A percentile compares a stretch with the other conserved stretches of the same genome.
These are phyloP conservation scores for Drosophila acutilabella DNA, from an alignment of 2,888 invertebrate genomes.

Conservation along the genomic window DNA sequence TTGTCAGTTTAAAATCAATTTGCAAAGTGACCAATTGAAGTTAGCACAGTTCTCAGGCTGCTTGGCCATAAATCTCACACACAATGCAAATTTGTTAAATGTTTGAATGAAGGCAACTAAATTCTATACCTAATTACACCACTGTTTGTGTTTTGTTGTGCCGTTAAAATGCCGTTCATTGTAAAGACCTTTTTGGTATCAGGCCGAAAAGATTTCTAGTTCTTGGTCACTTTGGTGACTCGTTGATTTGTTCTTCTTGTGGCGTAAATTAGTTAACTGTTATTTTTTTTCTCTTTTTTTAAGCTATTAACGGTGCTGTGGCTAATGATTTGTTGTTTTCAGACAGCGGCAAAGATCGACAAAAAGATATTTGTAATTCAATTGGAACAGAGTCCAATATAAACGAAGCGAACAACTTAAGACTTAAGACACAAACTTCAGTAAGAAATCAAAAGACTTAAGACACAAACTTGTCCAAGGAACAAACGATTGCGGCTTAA, in stretches of 20 bases:
- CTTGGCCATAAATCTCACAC: constrained; percentile 36
- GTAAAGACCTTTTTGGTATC: constrained; percentile 58
- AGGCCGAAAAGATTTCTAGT: constrained; percentile 45
- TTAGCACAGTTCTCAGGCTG: constrained; percentile 64
- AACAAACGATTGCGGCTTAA: constrained; percentile 33
- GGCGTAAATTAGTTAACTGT: constrained; percentile 78
- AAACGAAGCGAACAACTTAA: constrained; percentile 68
- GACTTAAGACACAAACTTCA: constrained; percentile 71
- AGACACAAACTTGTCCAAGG: constrained; percentile 61
- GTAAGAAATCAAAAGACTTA: constrained; percentile 54
- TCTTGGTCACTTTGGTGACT: constrained; percentile 60
- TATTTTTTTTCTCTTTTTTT: constrained; percentile 51
- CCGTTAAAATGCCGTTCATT: constrained; percentile 65
- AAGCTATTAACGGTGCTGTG: constrained; percentile 66
- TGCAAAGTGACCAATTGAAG: constrained; percentile 38
- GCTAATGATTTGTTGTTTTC: constrained; percentile 65
- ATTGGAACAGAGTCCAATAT: constrained; percentile 44
- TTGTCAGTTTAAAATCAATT: constrained; percentile 13
- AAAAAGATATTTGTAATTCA: constrained; percentile 44
- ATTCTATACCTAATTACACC: constrained; percentile 63
- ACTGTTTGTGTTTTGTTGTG: constrained; percentile 16
- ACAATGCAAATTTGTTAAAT: constrained; percentile 51
- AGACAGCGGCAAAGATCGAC: constrained; percentile 22
- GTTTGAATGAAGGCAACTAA: constrained; percentile 2
- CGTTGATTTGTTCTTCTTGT: constrained; percentile 56